Evolutionary conservation across 2,113 vertebrate species (phyloP), one percentile per base, ranked within the genome.

Genomic region (Dasypus novemcinctus): DNA sequence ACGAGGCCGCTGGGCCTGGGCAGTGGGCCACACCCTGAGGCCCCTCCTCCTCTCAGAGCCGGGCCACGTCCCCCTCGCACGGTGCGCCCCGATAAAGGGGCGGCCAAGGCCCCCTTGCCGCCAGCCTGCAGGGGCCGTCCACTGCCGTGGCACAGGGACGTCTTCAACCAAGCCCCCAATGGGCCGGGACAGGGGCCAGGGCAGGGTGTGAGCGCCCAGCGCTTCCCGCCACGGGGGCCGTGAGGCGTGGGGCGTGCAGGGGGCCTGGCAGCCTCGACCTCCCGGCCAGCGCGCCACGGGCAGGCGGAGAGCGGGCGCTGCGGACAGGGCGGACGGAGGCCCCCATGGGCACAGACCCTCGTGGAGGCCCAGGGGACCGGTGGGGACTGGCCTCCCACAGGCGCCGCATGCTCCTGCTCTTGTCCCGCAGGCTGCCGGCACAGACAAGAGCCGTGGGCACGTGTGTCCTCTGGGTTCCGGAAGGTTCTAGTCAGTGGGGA

Each of bases 1-100:
- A 49, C 5, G 5, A 9, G 8, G 46, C 46, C 11, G 46, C 46
- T 49, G 46, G 46, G 46, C 46, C 46, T 49, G 46, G 46, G 46
- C 46, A 11, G 46, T 49, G 46, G 46, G 46, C 46, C 5, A 11
- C 5, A 49, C 46, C 46, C 46, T 7, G 46, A 9, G 46, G 46
- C 8, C 18, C 46, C 75, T 8, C 15, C 0, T 8, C 29, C 49
- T 4, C 49, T 43, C 52, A 1, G 3, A 63, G 23, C 41, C 23
- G 31, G 43, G 43, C 74, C 36, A 27, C 15, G 43, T 33, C 41
- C 6, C 3, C 0, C 3, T 61, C 71, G 31, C 71, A 2, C 23
- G 18, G 15, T 4, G 4, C 31, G 31, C 64, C 7, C 11, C 0
- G 0, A 18, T 33, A 8, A 64, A 31, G 9, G 1, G 23, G 12